Conservation (phyloP, 2,888 invertebrate genomes). For the Agriopis aurantiaria region DNA sequence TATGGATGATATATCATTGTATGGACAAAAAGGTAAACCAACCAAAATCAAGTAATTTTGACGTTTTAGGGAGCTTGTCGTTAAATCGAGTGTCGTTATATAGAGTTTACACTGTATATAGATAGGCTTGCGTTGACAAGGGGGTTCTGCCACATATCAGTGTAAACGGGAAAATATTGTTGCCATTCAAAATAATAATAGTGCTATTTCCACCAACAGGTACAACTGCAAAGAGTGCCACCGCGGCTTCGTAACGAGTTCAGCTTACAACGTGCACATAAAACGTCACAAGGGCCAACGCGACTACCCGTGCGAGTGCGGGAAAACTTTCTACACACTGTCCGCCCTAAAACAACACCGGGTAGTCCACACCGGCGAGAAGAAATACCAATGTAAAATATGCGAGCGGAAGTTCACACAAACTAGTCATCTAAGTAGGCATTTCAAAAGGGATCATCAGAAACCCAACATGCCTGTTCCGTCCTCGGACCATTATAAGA, state of each 20-base stretch:
- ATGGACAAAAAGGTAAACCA: too few relatives aligned
- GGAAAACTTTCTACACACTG: constrained; percentile 80
- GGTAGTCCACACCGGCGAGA: constrained; percentile 79
- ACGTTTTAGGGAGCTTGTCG: too few relatives aligned
- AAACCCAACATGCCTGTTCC: constrained; percentile 72
- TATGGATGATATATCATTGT: too few relatives aligned
- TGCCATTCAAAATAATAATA: not conserved
- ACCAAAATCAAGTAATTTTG: too few relatives aligned
- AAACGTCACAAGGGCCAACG: constrained; percentile 79
- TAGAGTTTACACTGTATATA: too few relatives aligned
- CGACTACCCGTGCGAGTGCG: constrained; percentile 80
- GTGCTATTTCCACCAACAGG: constrained; percentile 49
- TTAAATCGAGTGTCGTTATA: too few relatives aligned
- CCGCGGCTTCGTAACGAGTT: constrained; percentile 77
- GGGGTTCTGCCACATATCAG: too few relatives aligned
- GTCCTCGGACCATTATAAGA: constrained; percentile 67
- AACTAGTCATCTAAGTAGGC: constrained; percentile 76
- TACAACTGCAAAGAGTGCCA: constrained; percentile 77
- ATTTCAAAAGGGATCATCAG: constrained; percentile 77
- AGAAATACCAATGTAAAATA: constrained; percentile 79
- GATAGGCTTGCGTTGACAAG: too few relatives aligned
- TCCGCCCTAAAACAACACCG: constrained; percentile 78
- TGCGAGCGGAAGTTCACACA: constrained; percentile 80
- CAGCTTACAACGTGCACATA: constrained; percentile 76
- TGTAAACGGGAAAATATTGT: too few relatives aligned